phyloP scores from a whole-genome alignment of 2,113 vertebrate genomes.

The Hiodon alosoides region DNA sequence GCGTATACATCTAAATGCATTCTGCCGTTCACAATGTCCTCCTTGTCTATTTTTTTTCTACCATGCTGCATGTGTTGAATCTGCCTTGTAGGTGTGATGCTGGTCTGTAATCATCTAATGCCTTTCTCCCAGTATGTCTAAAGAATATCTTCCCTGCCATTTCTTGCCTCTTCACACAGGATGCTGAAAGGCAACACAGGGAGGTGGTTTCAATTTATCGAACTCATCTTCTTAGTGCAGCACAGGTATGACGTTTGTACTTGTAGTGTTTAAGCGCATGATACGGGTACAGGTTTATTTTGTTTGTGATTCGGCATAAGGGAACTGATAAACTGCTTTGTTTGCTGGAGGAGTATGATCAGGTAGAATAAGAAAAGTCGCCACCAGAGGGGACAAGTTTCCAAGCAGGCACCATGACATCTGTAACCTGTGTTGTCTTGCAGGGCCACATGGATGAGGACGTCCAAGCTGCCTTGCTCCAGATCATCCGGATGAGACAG shows the following conservation, averaged over 20 bases:
- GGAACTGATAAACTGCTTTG: too few species aligned
- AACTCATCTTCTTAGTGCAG: conserved; percentile 93
- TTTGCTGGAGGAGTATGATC: too few species aligned
- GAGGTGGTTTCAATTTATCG: conserved; percentile 92
- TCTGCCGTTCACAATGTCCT: too few species aligned
- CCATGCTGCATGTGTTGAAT: neutral
- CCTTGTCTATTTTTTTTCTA: too few species aligned
- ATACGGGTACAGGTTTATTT: neutral
- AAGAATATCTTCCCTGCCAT: neutral
- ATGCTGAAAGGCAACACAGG: conserved; percentile 86
- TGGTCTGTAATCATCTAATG: neutral
- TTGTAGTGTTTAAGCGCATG: neutral
- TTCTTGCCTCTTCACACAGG: conserved; percentile 54
- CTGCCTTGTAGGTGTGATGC: neutral
- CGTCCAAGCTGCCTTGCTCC: conserved; percentile 88
- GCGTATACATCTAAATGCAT: too few species aligned
- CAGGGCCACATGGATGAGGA: conserved; percentile 99
- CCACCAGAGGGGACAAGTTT: too few species aligned
- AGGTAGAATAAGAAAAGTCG: too few species aligned
- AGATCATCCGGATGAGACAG: conserved; percentile 96
- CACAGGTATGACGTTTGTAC: conserved; percentile 67
- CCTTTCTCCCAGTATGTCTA: too few species aligned
- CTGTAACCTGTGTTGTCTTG: conserved; percentile 12
- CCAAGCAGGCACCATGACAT: too few species aligned
- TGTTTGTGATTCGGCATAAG: neutral